Evolutionary conservation across 2,888 invertebrate genomes (phyloP), one percentile per base, ranked within the genome.

Genomic region (Eumerus sabulonum): DNA sequence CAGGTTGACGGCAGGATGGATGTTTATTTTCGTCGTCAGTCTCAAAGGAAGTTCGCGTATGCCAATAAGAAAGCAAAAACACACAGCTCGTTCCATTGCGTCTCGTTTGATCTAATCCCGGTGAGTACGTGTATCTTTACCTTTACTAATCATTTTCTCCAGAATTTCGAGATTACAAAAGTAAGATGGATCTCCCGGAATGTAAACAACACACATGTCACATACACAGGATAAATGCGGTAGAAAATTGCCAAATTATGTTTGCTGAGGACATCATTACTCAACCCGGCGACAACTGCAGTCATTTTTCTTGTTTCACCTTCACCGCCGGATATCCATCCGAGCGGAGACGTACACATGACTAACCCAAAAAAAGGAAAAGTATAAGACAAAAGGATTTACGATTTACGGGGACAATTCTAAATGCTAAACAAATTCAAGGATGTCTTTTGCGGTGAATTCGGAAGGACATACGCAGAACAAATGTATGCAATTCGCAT

Each of bases 231-330:
- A 38, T 73, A 73, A 79, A 79, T 79, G 73, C 60, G 73, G 68
- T 73, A 74, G 79, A 79, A 79, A 79, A 79, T 79, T 79, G 74
- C 68, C 74, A 79, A 79, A 79, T 79, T 79, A 64, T 74, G 64
- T 79, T 79, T 50, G 48, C 60, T 56, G 44, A 70, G 68, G 64
- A 60, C 63, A 79, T 73, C 79, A 79, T 74, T 64, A 64, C 73
- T 79, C 79, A 79, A 70, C 40, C 56, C 68, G 50, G 45, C 35
- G 35, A 54, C 64, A 64, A 79, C 48, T 64, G 74, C 63, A 73
- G 59, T 68, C 67, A 70, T 79, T 70, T 70, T 60, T 79, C 79
- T 79, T 73, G 1, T 70, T 67, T 60, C 54, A 73, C 79, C 68
- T 79, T 73, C 53, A 18, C 16, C 9, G 35, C 14, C n/a, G 14